Conservation (phyloP, 2,113 vertebrate species). For the Nettapus auritus region DNA sequence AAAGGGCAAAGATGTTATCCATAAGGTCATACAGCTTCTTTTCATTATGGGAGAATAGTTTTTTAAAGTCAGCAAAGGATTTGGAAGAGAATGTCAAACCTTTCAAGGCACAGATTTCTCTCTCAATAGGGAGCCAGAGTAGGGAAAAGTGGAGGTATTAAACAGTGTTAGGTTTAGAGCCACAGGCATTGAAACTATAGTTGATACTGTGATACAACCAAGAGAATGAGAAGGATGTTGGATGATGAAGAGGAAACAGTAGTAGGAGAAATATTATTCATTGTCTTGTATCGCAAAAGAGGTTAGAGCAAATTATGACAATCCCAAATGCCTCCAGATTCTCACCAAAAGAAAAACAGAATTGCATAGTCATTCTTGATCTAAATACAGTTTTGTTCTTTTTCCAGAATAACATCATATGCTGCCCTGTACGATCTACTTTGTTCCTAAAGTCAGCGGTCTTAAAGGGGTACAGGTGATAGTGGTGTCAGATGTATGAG, state of each 20-base stretch:
- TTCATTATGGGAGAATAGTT: neutral
- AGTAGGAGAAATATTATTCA: neutral
- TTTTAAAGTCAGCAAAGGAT: conserved; percentile 1
- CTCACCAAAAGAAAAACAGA: neutral
- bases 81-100: conserved; percentile 10
- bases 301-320: neutral
- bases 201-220: neutral
- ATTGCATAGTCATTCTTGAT: neutral
- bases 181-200: neutral
- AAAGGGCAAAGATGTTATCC: neutral
- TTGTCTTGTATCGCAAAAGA: neutral
- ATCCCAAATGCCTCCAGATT: neutral
- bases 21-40: neutral
- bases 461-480: neutral
- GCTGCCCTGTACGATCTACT: neutral
- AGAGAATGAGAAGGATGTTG: neutral
- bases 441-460: neutral
- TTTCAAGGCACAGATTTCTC: neutral
- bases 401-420: neutral
- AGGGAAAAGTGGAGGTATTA: neutral
- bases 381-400: neutral
- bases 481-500: neutral
- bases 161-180: neutral
- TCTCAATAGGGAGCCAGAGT: neutral
- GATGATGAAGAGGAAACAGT: neutral